These are phyloP conservation scores for Microcebus griseorufus DNA, from an alignment of 2,113 vertebrate genomes.

Conservation along the genomic window DNA sequence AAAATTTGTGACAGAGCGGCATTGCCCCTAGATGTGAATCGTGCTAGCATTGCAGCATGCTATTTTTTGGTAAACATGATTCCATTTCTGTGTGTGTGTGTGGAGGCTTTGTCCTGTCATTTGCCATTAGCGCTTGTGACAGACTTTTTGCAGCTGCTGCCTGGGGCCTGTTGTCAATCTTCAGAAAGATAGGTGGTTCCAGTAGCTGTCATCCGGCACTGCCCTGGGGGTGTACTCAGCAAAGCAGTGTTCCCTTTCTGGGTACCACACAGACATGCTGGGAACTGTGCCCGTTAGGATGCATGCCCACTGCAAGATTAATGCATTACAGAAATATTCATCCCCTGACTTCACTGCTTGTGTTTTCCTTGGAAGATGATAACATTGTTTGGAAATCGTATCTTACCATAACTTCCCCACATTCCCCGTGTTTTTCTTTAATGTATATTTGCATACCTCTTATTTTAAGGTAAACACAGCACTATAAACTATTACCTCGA, in stretches of 20 bases:
- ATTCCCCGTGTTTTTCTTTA: neutral
- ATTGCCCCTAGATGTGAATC: neutral
- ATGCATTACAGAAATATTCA: fast-evolving
- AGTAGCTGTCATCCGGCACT: neutral
- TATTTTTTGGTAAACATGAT: neutral
- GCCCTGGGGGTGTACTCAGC: fast-evolving
- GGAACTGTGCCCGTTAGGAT: neutral
- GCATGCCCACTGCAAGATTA: neutral
- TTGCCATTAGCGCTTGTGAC: neutral
- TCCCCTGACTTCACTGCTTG: fast-evolving
- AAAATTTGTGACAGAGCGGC: neutral
- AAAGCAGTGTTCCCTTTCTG: neutral
- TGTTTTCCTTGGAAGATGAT: neutral
- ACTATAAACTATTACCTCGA: neutral
- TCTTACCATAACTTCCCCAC: neutral
- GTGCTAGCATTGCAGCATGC: neutral
- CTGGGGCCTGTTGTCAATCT: neutral
- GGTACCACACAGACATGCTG: fast-evolving
- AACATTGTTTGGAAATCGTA: neutral
- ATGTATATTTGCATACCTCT: neutral
- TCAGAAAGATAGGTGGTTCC: neutral
- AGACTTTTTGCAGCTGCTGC: neutral
- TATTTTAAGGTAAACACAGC: neutral
- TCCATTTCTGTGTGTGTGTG: neutral
- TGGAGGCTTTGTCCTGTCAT: neutral